Percentiles rank a stretch among this genome's conserved stretches.
These are phyloP conservation scores for Conger conger DNA, from an alignment of 2,113 vertebrate genomes.

Conservation along the genomic window DNA sequence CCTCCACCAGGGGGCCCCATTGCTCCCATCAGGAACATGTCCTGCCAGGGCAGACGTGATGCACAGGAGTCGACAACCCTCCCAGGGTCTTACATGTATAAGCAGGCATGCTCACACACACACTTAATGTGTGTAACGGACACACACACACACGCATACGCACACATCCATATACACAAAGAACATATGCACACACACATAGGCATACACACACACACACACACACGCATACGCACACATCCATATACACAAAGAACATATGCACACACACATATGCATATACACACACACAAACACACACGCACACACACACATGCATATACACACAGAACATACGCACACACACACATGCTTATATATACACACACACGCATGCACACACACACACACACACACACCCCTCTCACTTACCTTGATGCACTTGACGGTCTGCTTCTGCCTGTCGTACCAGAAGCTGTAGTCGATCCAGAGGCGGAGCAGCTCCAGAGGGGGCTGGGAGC, in stretches of 20 bases:
- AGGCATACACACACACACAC: background rate
- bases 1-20: slow-evolving; percentile 88
- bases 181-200: background rate
- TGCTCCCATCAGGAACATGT: slow-evolving; percentile 82
- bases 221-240: slow-evolving; percentile 5
- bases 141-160: slow-evolving; percentile 5
- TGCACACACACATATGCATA: background rate
- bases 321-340: too few relatives aligned
- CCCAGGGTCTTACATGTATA: background rate
- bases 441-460: slow-evolving; percentile 89
- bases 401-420: slow-evolving; percentile 75
- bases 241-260: background rate
- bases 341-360: background rate
- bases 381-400: background rate
- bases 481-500: slow-evolving; percentile 85
- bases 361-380: background rate
- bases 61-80: background rate
- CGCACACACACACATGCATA: background rate
- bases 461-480: slow-evolving; percentile 84
- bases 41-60: slow-evolving; percentile 56
- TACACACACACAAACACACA: slow-evolving; percentile 7
- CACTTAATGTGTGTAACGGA: too few relatives aligned
- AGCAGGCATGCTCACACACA: background rate
- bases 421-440: slow-evolving; percentile 75
- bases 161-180: too few relatives aligned